Evolutionary conservation across 1,140 invertebrate genomes (phyloP).

Genomic region (Portunus trituberculatus): DNA sequence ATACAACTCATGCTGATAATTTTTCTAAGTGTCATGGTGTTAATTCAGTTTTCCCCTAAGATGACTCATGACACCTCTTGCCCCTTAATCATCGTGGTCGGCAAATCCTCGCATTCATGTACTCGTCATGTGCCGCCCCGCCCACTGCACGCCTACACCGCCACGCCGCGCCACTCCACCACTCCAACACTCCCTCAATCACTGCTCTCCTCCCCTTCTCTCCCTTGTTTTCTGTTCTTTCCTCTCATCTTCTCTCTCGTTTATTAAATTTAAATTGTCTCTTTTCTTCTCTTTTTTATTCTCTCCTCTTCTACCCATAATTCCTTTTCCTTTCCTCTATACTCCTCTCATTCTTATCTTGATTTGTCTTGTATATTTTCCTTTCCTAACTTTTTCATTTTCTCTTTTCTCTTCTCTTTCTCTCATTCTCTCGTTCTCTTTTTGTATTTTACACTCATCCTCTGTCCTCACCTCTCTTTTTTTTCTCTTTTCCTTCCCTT

Average conservation of each 20-base stretch:
- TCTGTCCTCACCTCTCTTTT: background rate
- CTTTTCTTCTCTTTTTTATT: background rate
- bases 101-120: background rate
- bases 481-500: too few relatives aligned
- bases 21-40: too few relatives aligned
- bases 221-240: too few relatives aligned
- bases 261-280: too few relatives aligned
- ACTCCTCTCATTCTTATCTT: background rate
- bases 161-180: background rate
- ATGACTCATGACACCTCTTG: too few relatives aligned
- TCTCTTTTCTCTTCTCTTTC: background rate
- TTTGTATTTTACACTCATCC: background rate
- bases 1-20: too few relatives aligned
- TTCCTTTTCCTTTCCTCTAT: background rate
- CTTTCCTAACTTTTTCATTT: background rate
- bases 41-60: too few relatives aligned
- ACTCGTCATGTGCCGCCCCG: background rate
- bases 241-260: too few relatives aligned
- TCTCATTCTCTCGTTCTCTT: background rate
- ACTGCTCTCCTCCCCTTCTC: background rate
- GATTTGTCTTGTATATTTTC: background rate
- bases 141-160: background rate
- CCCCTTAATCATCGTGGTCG: background rate
- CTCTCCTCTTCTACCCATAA: background rate
- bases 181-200: background rate